A percentile compares a stretch with the other conserved stretches of the same genome.
These are phyloP conservation scores for Calliopum simillimum DNA, from an alignment of 2,888 invertebrate species.

Conservation along the genomic window DNA sequence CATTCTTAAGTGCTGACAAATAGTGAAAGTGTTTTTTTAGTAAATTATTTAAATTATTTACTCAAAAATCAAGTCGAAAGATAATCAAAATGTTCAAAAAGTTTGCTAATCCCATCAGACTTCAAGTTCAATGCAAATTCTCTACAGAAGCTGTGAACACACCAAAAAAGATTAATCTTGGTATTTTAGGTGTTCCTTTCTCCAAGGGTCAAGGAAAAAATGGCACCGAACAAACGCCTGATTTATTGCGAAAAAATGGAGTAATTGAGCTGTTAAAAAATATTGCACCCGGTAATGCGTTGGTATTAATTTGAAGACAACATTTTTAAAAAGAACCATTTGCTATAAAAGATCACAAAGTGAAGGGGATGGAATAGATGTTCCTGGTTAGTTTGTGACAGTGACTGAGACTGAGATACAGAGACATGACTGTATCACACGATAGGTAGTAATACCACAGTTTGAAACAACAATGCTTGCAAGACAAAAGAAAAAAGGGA, in stretches of 20 bases:
- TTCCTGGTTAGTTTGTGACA: too few species aligned
- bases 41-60: too few species aligned
- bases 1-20: not conserved
- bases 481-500: too few species aligned
- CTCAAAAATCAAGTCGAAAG: too few species aligned
- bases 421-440: too few species aligned
- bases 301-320: too few species aligned
- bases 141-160: constrained; percentile 23
- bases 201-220: constrained; percentile 78
- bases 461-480: too few species aligned
- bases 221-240: constrained; percentile 80
- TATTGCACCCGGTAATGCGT: constrained; percentile 72
- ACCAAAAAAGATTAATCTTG: constrained; percentile 65
- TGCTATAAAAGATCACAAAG: too few species aligned
- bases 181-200: constrained; percentile 84
- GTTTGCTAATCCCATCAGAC: constrained; percentile 37
- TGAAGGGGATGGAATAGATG: too few species aligned
- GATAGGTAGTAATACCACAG: too few species aligned
- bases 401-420: too few species aligned
- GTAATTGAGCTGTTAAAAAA: constrained; percentile 73
- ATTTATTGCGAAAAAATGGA: constrained; percentile 74
- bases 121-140: constrained; percentile 22
- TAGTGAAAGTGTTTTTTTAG: constrained; percentile 26
- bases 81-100: constrained; percentile 41
- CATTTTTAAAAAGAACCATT: too few species aligned